Evolutionary conservation across 2,113 vertebrate genomes (phyloP), one percentile per base, ranked within the genome.

Genomic region (Chunga burmeisteri): DNA sequence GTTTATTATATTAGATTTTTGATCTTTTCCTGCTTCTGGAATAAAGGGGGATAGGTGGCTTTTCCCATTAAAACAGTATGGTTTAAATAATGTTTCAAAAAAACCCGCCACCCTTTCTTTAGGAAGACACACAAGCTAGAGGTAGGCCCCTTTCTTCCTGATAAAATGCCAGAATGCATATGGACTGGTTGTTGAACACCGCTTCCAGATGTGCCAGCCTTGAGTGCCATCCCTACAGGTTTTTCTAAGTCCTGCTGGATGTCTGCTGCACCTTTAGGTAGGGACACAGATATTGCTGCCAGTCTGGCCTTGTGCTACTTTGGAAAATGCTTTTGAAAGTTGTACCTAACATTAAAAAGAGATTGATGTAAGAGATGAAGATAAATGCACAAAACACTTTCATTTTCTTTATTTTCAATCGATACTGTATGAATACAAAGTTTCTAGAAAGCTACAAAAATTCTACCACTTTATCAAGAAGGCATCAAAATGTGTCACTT

Each of bases 361-460:
- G 92, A 70, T 8, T 5, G 77, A 89, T 47, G 58, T 61, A 80
- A 93, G 84, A 96, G 96, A 98, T 96, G 46, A 97, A 91, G 79
- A 86, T 86, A 88, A 97, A 98, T 95, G 93, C 98, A 97, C 97
- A 97, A 96, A 98, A 96, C 98, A 98, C 98, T 98, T 98, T 98
- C 96, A 98, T 99, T 97, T 98, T 98, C 98, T 99, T 99, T 99
- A 99, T 99, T 99, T 99, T 98, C 99, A 98, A 99, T 99, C 98
- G 99, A 99, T 99, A 99, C 99, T 98, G 99, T 99, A 99, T 99
- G 99, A 99, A 99, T 99, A 99, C 99, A 99, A 99, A 99, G 98
- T 99, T 99, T 99, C 99, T 99, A 99, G 99, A 99, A 99, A 99
- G 99, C 99, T 99, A 99, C 99, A 99, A 99, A 99, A 99, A 99